Evolutionary conservation across 2,888 invertebrate genomes (phyloP).

Genomic region (Caenorhabditis becei): DNA sequence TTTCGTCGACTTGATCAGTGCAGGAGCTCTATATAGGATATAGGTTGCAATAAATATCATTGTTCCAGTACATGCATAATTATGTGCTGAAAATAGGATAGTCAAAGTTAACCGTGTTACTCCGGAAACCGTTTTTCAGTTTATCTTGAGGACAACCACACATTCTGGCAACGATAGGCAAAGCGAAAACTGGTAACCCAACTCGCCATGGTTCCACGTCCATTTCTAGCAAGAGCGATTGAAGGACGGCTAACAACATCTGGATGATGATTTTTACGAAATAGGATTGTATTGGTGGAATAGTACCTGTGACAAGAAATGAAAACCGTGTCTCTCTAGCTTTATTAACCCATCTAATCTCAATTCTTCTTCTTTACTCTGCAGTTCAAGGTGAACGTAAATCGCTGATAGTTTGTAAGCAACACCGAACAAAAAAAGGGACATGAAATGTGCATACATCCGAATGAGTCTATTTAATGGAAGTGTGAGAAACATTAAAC

Average conservation of each 20-base stretch:
- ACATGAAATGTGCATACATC: constrained; percentile 84
- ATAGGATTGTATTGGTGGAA: too few species aligned
- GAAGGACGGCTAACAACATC: constrained; percentile 67
- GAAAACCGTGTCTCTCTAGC: constrained; percentile 78
- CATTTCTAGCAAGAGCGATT: constrained; percentile 82
- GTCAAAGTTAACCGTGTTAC: too few species aligned
- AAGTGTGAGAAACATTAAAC: constrained; percentile 83
- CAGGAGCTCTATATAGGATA: constrained; percentile 82
- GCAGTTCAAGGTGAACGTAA: constrained; percentile 82
- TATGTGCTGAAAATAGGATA: constrained; percentile 82
- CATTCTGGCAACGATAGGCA: constrained; percentile 84
- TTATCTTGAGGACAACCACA: constrained; percentile 82
- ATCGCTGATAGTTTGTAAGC: constrained; percentile 83
- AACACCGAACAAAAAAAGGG: constrained; percentile 82
- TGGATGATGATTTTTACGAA: not conserved
- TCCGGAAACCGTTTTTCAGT: constrained; percentile 71
- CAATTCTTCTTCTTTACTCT: constrained; percentile 69
- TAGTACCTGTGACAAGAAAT: constrained; percentile 71
- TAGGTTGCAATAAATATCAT: constrained; percentile 83
- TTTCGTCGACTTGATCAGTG: constrained; percentile 81
- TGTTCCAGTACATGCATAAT: constrained; percentile 83
- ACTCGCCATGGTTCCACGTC: constrained; percentile 81
- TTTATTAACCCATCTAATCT: constrained; percentile 79
- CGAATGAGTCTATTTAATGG: constrained; percentile 83
- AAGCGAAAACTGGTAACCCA: constrained; percentile 83